These are phyloP conservation scores for Amblyopsis hoosieri DNA, from an alignment of 2,797 vertebrate species.

Conservation along the genomic window DNA sequence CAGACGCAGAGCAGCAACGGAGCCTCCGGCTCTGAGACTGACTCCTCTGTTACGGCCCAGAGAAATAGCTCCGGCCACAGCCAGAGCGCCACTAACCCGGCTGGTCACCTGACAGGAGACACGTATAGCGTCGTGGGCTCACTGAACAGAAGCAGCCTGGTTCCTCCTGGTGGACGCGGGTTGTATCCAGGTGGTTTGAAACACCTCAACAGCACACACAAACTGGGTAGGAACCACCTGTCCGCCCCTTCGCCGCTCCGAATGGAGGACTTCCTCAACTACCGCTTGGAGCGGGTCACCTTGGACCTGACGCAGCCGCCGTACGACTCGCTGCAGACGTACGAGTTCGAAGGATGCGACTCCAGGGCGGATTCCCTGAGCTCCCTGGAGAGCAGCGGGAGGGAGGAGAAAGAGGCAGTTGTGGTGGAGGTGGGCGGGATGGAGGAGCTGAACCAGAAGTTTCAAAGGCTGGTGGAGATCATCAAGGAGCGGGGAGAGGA, in stretches of 20 bases:
- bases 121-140: conserved; percentile 76
- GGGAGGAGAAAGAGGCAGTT: conserved; percentile 48
- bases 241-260: conserved; percentile 72
- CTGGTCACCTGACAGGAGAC: conserved; percentile 59
- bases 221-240: conserved; percentile 69
- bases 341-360: conserved; percentile 87
- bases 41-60: conserved; percentile 61
- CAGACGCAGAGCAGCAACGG: conserved; percentile 63
- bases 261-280: conserved; percentile 84
- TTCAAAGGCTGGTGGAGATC: conserved; percentile 85
- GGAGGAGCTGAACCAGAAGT: conserved; percentile 86
- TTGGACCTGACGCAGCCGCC: conserved; percentile 88
- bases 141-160: conserved; percentile 48
- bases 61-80: conserved; percentile 37
- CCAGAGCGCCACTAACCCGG: conserved; percentile 23
- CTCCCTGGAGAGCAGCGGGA: conserved; percentile 82
- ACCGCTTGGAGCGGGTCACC: conserved; percentile 84
- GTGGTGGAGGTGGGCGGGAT: conserved; percentile 48
- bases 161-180: conserved; percentile 12
- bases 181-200: conserved; percentile 52
- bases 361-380: conserved; percentile 87
- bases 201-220: conserved; percentile 61
- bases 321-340: conserved; percentile 92
- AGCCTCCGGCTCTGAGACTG: conserved; percentile 69
- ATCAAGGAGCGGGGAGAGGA: conserved; percentile 73